Base-by-base conservation (phyloP, 2,888 invertebrate genomes). In the Sminthurides aquaticus region DNA sequence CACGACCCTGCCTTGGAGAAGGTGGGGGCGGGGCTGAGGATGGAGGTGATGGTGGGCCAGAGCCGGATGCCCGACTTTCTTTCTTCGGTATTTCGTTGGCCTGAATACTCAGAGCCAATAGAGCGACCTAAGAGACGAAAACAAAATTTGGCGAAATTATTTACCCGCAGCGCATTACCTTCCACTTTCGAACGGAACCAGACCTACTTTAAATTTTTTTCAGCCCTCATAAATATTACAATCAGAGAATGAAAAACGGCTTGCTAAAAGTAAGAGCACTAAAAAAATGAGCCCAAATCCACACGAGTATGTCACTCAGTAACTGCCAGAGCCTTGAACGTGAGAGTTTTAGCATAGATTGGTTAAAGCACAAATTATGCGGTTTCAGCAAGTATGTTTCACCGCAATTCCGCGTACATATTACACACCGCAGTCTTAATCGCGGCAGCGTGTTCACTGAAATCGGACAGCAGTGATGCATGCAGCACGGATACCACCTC, bases 31-130 rank as follows among this genome's bases (percentile, higher is more conserved):
- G 27, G 26, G 65, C 43, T 3, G 49, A 49, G 11, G 62, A 24
- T 29, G 43, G 11, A 29, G 54, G 34, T 57, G 29, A 8, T n/a
- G 3, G 20, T n/a, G 57, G 18, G 27, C 5, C 20, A 18, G 57
- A 11, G 1, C 1, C n/a, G 1, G 15, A 26, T 18, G 25, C 18
- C 5, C n/a, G 52, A 52, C 20, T 52, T 20, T 20, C 20, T 52
- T 52, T 20, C 22, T 15, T 52, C 18, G 43, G 43, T 5, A 52
- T 20, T 43, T 58, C 58, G 24, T 18, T 18, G 60, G 49, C 55
- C 27, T 61, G 61, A 61, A n/a, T 61, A 49, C 63, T 43, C n/a
- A 63, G 48, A 27, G 57, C 63, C 58, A 63, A 63, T 20, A 58
- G 26, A 28, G 63, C 58, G 63, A 63, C 63, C 63, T 63, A 43